Evolutionary conservation across 2,888 invertebrate genomes (phyloP).

Genomic region (Schizotus pectinicornis): DNA sequence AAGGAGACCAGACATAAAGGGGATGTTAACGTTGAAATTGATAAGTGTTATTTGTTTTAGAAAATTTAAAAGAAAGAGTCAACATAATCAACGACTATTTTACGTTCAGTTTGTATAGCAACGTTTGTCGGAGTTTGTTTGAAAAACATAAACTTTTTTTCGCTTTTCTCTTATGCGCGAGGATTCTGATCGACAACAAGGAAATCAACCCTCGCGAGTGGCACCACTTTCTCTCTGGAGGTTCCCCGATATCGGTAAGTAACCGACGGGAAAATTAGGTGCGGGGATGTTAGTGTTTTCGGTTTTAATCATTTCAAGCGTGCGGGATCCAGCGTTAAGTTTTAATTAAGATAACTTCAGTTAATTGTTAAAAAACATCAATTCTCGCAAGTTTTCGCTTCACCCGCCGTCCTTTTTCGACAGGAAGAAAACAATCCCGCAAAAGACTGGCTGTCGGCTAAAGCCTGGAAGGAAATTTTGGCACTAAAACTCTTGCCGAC

Average conservation of each 20-base stretch:
- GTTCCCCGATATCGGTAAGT: conserved; percentile 64
- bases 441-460: conserved; percentile 78
- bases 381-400: neutral
- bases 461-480: conserved; percentile 83
- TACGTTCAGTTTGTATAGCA: conserved; percentile 82
- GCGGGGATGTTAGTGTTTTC: no score
- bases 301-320: no score
- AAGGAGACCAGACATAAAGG: neutral
- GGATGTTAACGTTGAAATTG: neutral
- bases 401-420: conserved; percentile 16
- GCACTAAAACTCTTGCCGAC: conserved; percentile 70
- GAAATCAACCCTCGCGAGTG: conserved; percentile 71
- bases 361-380: neutral
- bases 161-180: conserved; percentile 74
- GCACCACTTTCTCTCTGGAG: conserved; percentile 78
- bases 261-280: neutral
- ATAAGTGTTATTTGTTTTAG: conserved; percentile 53
- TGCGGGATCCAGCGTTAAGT: neutral
- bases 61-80: conserved; percentile 76
- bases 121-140: conserved; percentile 89
- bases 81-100: conserved; percentile 80
- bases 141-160: conserved; percentile 89
- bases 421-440: conserved; percentile 73
- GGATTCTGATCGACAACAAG: conserved; percentile 69
- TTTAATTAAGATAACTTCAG: neutral